Percentiles rank a stretch among this genome's conserved stretches.
Conservation (phyloP, 2,888 invertebrate genomes). For the Nomada ferruginata region DNA sequence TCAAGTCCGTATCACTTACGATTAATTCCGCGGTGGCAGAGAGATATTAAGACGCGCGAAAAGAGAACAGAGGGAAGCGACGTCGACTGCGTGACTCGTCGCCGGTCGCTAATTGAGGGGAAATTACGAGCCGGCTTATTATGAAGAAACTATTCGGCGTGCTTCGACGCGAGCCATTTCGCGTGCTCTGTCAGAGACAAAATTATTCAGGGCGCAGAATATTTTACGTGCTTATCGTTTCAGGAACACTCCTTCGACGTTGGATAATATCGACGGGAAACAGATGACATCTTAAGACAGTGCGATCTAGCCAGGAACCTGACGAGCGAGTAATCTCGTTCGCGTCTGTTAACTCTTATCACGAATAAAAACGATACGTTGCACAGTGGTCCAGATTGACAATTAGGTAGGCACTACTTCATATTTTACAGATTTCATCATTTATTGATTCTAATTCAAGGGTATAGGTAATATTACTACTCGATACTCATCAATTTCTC, state of each 20-base stretch:
- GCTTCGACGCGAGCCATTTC: constrained; percentile 71
- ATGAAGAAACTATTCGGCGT: constrained; percentile 64
- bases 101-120: constrained; percentile 70
- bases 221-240: constrained; percentile 38
- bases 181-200: constrained; percentile 55
- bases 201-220: constrained; percentile 63
- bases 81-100: constrained; percentile 59
- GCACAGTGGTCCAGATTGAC: no score
- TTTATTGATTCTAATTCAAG: no score
- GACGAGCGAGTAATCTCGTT: constrained; percentile 35
- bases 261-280: constrained; percentile 31
- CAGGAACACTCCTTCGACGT: background rate
- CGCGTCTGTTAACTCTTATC: constrained; percentile 38
- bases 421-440: no score
- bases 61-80: constrained; percentile 6
- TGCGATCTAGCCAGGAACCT: constrained; percentile 21
- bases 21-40: constrained; percentile 18
- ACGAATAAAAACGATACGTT: constrained; percentile 22
- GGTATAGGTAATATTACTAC: no score
- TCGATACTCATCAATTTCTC: no score
- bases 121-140: constrained; percentile 71
- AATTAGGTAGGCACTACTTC: no score
- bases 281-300: constrained; percentile 37
- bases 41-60: constrained; percentile 9
- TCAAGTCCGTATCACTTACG: background rate